These are phyloP conservation scores for Poecilia velifera DNA, from an alignment of 2,797 vertebrate species.

Conservation along the genomic window DNA sequence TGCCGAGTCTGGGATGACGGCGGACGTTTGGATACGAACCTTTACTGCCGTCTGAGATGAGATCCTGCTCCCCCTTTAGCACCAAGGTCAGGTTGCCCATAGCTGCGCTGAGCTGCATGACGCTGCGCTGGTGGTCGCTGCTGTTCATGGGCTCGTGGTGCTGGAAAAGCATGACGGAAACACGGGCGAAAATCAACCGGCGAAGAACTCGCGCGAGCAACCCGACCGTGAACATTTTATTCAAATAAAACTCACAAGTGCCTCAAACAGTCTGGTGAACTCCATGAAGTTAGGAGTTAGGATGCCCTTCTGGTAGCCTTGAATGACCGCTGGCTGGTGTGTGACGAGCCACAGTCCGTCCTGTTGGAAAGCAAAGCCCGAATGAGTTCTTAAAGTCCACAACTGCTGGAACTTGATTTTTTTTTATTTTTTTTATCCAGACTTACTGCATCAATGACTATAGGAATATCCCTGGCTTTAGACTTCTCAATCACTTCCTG, in stretches of 20 bases:
- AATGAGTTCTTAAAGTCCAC: slow-evolving; percentile 12
- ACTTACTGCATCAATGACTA: slow-evolving; percentile 96
- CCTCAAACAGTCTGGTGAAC: slow-evolving; percentile 91
- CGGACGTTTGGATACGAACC: slow-evolving; percentile 77
- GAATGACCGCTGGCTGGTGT: slow-evolving; percentile 91
- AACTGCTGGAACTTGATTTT: slow-evolving; percentile 18
- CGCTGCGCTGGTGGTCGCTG: slow-evolving; percentile 82
- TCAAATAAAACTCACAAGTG: slow-evolving; percentile 85
- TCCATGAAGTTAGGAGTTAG: slow-evolving; percentile 97
- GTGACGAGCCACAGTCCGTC: slow-evolving; percentile 96
- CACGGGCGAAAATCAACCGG: slow-evolving; percentile 7
- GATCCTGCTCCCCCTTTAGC: slow-evolving; percentile 92
- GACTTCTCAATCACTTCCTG: slow-evolving; percentile 94
- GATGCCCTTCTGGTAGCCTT: slow-evolving; percentile 91
- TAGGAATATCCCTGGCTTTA: slow-evolving; percentile 89
- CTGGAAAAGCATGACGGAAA: slow-evolving; percentile 68
- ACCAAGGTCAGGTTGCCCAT: slow-evolving; percentile 95
- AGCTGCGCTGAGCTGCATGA: slow-evolving; percentile 89
- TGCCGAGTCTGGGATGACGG: background rate
- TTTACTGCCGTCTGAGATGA: slow-evolving; percentile 92
- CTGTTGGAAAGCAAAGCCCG: slow-evolving; percentile 70
- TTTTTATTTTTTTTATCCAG: slow-evolving; percentile 10
- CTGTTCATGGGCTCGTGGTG: slow-evolving; percentile 86
- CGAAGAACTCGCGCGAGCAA: background rate
- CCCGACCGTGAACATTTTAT: background rate